These are phyloP conservation scores for Amia ocellicauda DNA, from an alignment of 2,113 vertebrate species.

Conservation along the genomic window DNA sequence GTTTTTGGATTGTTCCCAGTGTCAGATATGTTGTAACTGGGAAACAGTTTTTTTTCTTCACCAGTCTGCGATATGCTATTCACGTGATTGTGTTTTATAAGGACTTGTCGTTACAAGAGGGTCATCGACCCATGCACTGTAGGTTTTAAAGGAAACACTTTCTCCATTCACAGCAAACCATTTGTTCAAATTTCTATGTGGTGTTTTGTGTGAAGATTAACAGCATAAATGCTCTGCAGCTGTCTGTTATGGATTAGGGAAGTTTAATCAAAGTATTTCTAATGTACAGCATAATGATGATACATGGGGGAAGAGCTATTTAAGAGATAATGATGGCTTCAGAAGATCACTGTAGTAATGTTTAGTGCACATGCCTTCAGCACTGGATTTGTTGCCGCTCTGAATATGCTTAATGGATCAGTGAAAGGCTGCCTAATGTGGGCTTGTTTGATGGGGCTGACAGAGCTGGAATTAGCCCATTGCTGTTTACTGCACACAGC, in stretches of 20 bases:
- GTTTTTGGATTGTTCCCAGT: background rate
- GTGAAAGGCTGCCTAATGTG: conserved; percentile 87
- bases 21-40: background rate
- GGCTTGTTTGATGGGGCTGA: conserved; percentile 84
- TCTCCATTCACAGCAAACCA: conserved; percentile 28
- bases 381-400: conserved; percentile 86
- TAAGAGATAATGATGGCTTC: conserved; percentile 97
- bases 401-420: conserved; percentile 89
- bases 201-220: conserved; percentile 92
- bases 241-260: conserved; percentile 96
- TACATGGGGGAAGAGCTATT: conserved; percentile 94
- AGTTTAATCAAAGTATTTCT: conserved; percentile 99
- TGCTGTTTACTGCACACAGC: conserved; percentile 90
- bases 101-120: conserved; percentile 39
- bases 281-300: conserved; percentile 97
- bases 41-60: background rate
- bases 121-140: conserved; percentile 33
- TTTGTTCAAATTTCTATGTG: conserved; percentile 94
- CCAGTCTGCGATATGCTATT: background rate
- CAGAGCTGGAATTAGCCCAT: conserved; percentile 86
- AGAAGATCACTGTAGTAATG: conserved; percentile 90
- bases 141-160: background rate
- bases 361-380: conserved; percentile 86
- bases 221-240: conserved; percentile 96
- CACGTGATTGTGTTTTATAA: conserved; percentile 12